Evolutionary conservation across 2,113 vertebrate species (phyloP), one percentile per base, ranked within the genome.

Genomic region (Austrofundulus limnaeus): DNA sequence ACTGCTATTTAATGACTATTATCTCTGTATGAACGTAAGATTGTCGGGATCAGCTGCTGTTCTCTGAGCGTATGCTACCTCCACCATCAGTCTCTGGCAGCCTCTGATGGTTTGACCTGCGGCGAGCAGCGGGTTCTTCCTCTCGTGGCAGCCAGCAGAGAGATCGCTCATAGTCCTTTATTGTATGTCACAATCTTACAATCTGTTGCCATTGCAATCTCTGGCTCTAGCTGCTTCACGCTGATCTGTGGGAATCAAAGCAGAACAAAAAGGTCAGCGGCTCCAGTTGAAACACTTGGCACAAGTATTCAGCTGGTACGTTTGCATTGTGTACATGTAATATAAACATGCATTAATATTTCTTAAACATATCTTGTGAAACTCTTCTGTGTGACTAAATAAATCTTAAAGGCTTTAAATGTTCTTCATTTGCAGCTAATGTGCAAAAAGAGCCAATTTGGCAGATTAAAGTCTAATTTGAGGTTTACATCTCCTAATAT

Each of bases 121-220:
- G 46, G 49, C 1, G 49, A 42, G 61, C 16, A 3, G 53, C 25
- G 13, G 19, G 43, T 31, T 43, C 10, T 3, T 28, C 63, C 17
- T 16, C 19, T 3, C 11, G 19, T 23, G 59, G 43, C 11, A 24
- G 62, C 31, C 31, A 1, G 38, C 3, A 14, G 2, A 34, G 63
- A 12, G 31, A 20, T 38, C 73, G 1, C 82, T 94, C 90, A 98
- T 86, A 99, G 85, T 2, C 94, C 95, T 87, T 98, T 98, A 78
- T 97, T 98, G 93, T 95, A 96, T 46, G 93, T 90, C 67, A 97
- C 88, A 2, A 88, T 92, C 90, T 91, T 83, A 56, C 94, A 92
- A 85, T 85, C 78, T 0, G 95, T 95, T 70, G 92, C 93, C 85
- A 19, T 79, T 38, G 93, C 88, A 11, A 98, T 96, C 85, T 98